Percentiles rank a stretch among this genome's conserved stretches.
phyloP scores from a whole-genome alignment of 1,140 invertebrate species.

The Bombus affinis region DNA sequence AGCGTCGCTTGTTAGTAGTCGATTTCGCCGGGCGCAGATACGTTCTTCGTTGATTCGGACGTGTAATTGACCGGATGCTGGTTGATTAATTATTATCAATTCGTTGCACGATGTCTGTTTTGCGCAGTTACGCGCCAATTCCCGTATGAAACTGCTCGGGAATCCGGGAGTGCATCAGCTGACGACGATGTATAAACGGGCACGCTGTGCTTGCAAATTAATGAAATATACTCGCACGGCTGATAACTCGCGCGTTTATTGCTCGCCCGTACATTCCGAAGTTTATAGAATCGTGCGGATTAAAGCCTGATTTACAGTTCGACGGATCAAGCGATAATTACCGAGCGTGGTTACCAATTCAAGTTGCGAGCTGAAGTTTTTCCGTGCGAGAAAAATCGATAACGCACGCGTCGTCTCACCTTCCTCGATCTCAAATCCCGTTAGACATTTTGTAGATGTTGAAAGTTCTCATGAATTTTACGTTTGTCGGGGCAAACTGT shows the following conservation, averaged over 20 bases:
- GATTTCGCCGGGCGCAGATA: no score
- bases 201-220: conserved; percentile 14
- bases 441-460: not conserved
- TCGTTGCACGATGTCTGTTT: conserved; percentile 17
- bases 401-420: no score
- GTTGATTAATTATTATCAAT: conserved; percentile 36
- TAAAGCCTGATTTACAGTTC: not conserved
- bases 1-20: not conserved
- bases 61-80: conserved; percentile 21
- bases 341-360: not conserved
- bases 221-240: not conserved
- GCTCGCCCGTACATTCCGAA: not conserved
- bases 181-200: not conserved
- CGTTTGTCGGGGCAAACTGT: not conserved
- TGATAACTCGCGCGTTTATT: conserved; percentile 3
- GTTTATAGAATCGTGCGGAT: not conserved
- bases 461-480: no score
- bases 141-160: not conserved
- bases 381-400: no score
- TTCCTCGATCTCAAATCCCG: not conserved
- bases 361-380: no score
- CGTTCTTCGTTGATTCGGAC: not conserved
- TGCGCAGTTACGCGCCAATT: not conserved
- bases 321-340: not conserved
- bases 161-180: not conserved